A percentile compares a stretch with the other conserved stretches of the same genome.
These are phyloP conservation scores for Parnassius mnemosyne DNA, from an alignment of 2,888 invertebrate species.

Conservation along the genomic window DNA sequence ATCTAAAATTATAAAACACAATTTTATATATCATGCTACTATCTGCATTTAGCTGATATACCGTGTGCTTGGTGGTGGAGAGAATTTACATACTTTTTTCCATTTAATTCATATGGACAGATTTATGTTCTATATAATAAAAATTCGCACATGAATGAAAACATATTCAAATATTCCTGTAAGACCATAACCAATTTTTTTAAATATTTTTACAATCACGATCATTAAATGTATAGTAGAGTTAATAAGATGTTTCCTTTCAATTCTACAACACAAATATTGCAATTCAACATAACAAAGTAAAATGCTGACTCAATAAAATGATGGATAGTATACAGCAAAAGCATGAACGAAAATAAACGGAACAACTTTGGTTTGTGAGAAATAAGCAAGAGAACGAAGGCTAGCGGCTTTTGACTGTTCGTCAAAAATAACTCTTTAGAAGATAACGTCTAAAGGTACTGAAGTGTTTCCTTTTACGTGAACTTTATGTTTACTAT, in stretches of 20 bases:
- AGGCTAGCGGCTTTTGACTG: conserved; percentile 47
- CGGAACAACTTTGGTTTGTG: conserved; percentile 49
- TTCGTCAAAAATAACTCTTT: conserved; percentile 52
- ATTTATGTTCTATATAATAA: too few relatives aligned
- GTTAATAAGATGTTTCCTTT: not conserved
- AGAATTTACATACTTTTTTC: too few relatives aligned
- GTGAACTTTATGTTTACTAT: not conserved
- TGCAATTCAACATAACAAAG: conserved; percentile 6
- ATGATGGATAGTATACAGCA: conserved; percentile 69
- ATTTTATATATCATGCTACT: too few relatives aligned
- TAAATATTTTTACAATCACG: too few relatives aligned
- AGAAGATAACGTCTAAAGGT: conserved; percentile 29
- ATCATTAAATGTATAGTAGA: not conserved
- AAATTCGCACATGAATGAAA: too few relatives aligned
- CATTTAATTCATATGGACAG: too few relatives aligned
- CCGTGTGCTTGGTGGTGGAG: too few relatives aligned
- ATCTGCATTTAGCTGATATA: too few relatives aligned
- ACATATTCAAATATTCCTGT: too few relatives aligned
- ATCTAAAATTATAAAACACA: too few relatives aligned
- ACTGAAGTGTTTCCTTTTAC: conserved; percentile 14
- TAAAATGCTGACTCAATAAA: conserved; percentile 55
- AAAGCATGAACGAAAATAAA: conserved; percentile 67
- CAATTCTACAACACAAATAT: conserved; percentile 38
- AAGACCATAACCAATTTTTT: too few relatives aligned
- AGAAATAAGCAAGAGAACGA: conserved; percentile 43